Evolutionary conservation across 1,140 invertebrate genomes (phyloP), one percentile per base, ranked within the genome.

Genomic region (Euwallacea similis): DNA sequence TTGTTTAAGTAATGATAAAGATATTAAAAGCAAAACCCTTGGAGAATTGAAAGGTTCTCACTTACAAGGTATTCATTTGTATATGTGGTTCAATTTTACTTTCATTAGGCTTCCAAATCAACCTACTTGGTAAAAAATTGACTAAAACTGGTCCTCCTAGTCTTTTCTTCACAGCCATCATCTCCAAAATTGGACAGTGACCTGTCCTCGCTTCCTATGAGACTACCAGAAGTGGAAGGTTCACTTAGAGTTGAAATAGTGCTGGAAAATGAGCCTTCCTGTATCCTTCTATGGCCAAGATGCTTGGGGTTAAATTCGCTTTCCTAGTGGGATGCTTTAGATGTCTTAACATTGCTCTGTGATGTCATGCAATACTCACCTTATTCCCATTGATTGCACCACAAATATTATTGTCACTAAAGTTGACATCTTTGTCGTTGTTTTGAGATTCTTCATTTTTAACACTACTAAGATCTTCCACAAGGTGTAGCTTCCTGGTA

Each of bases 191-290:
- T 78, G 64, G 61, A 75, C 21, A 75, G 67, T 50, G 77, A 79
- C 69, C 71, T 79, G 75, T 85, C 84, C 11, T 85, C 83, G 33
- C 80, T 79, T 11, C 81, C 82, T 54, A 83, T 62, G 11, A 84
- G 80, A 76, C 83, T 85, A 15, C 83, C 83, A 54, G 81, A 82
- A 6, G 83, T 81, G 58, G 84, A 86, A 41, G 83, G 81, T 71
- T 85, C 84, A 69, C 84, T 85, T 42, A 84, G 71, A 46, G 81
- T 85, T 46, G 85, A 86, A 53, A 85, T 80, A 42, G 84, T 85
- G 67, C 84, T 86, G 21, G 84, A 85, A 70, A 83, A 85, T 7
- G 83, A 85, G 21, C 82, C 73, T 77, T 81, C 70, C 81, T 79
- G 77, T 75, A 74, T 85, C 50, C 82, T 80, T 72, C 80, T 80